These are phyloP conservation scores for Chouioia cunea DNA, from an alignment of 2,888 invertebrate species.

Conservation along the genomic window DNA sequence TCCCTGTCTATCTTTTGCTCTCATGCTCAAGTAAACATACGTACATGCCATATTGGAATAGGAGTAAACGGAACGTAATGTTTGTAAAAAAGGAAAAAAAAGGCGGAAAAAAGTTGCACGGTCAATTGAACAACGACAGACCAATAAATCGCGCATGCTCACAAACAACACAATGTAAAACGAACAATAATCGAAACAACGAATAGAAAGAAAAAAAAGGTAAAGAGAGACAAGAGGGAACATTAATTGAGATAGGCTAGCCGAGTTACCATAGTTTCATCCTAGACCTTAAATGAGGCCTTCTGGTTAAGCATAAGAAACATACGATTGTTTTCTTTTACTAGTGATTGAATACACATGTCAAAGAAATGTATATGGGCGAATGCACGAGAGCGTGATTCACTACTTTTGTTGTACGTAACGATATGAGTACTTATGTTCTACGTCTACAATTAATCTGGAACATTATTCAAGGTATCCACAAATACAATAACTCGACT, in stretches of 20 bases:
- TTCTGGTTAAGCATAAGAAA: constrained; percentile 76
- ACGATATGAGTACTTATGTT: no score
- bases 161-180: constrained; percentile 1
- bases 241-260: constrained; percentile 45
- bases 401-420: constrained; percentile 20
- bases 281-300: constrained; percentile 91
- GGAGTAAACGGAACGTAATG: no score
- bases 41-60: constrained; percentile 13
- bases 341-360: constrained; percentile 60
- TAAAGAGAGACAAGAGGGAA: not conserved
- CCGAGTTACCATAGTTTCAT: constrained; percentile 90
- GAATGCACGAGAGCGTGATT: constrained; percentile 48
- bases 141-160: constrained; percentile 25
- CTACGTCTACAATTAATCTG: constrained; percentile 19
- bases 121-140: no score
- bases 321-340: constrained; percentile 60
- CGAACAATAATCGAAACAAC: not conserved
- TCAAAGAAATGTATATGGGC: constrained; percentile 44
- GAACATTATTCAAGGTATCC: constrained; percentile 29
- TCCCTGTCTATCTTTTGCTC: constrained; percentile 38
- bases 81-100: no score
- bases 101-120: no score
- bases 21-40: constrained; percentile 44
- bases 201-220: not conserved
- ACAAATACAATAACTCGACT: constrained; percentile 9